phyloP scores from a whole-genome alignment of 64 coral and sea anemone species.

The Catalaphyllia jardinei region DNA sequence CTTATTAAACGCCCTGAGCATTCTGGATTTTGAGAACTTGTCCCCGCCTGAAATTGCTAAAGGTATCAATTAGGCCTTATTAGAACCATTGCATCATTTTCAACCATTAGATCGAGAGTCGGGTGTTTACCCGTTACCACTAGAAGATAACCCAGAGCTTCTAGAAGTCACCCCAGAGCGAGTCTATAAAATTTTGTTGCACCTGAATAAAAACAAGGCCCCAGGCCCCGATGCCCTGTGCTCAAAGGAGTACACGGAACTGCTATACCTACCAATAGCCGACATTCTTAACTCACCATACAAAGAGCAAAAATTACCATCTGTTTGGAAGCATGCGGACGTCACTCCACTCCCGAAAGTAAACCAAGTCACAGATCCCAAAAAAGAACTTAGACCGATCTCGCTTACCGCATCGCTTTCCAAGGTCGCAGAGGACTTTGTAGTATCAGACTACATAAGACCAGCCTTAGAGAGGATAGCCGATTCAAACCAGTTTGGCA shows the following conservation, averaged over 20 bases:
- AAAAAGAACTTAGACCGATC: conserved; percentile 40
- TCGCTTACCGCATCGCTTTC: conserved; percentile 35
- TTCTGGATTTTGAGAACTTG: no score
- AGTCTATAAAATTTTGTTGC: no score
- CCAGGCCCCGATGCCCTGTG: conserved; percentile 24
- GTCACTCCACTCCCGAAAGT: conserved; percentile 39
- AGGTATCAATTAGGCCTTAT: no score
- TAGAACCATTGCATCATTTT: no score
- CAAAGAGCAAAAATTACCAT: conserved; percentile 39
- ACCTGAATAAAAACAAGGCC: not conserved
- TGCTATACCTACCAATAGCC: conserved; percentile 33
- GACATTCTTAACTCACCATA: conserved; percentile 51
- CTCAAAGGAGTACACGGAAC: conserved; percentile 44
- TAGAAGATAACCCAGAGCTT: no score
- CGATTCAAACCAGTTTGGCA: no score
- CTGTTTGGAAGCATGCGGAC: conserved; percentile 32
- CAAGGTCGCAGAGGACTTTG: conserved; percentile 19
- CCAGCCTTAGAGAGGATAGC: conserved; percentile 7
- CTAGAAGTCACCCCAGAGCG: no score
- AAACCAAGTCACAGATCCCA: conserved; percentile 29
- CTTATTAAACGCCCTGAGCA: no score
- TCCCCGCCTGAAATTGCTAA: no score
- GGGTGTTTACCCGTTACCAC: no score
- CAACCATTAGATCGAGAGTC: no score
- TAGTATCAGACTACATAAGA: conserved; percentile 18